phyloP scores from a whole-genome alignment of 2,888 invertebrate genomes.

The Cheilosia vernalis region DNA sequence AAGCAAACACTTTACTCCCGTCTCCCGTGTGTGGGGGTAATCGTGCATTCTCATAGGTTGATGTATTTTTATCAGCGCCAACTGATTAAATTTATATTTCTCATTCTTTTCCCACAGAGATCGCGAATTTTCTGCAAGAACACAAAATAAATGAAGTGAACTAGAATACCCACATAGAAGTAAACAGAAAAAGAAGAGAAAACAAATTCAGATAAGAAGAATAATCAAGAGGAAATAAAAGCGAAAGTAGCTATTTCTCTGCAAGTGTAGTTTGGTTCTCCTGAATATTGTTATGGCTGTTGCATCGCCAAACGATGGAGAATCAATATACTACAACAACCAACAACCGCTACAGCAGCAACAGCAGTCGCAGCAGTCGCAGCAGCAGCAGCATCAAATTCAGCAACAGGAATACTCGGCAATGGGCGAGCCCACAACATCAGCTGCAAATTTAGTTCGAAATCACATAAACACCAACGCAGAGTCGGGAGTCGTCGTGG shows the following conservation, averaged over 20 bases:
- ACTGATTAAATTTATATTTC: conserved; percentile 64
- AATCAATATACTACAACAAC: conserved; percentile 75
- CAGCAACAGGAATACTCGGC: conserved; percentile 64
- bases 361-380: conserved; percentile 35
- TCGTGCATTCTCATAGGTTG: conserved; percentile 46
- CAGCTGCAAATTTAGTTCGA: conserved; percentile 57
- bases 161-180: not conserved
- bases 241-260: not conserved
- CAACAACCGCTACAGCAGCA: conserved; percentile 58
- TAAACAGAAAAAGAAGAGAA: conserved; percentile 4
- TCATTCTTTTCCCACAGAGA: conserved; percentile 46
- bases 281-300: conserved; percentile 75
- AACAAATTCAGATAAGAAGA: conserved; percentile 14
- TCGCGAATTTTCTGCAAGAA: conserved; percentile 56
- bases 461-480: conserved; percentile 48
- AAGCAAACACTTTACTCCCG: conserved; percentile 33
- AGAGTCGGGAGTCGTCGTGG: conserved; percentile 33
- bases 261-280: conserved; percentile 29
- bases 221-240: conserved; percentile 19
- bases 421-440: conserved; percentile 64
- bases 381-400: conserved; percentile 47
- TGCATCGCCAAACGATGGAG: conserved; percentile 76
- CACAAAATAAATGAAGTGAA: not conserved
- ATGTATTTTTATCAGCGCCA: conserved; percentile 68
- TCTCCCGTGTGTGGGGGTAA: conserved; percentile 36